Evolutionary conservation across 2,888 invertebrate genomes (phyloP).

Genomic region (Merodon equestris): DNA sequence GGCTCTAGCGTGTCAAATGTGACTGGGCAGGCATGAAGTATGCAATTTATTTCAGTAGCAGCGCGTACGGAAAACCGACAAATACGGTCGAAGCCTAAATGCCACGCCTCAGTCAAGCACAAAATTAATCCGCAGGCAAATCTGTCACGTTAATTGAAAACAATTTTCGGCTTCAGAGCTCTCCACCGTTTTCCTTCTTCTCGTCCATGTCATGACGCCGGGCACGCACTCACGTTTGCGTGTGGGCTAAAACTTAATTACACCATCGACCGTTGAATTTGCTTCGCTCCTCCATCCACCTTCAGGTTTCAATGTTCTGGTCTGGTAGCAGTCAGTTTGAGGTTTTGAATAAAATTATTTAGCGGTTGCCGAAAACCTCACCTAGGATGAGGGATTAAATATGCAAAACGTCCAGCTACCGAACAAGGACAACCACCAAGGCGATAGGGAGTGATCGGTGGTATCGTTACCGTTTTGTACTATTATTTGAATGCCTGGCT

Average conservation of each 20-base stretch:
- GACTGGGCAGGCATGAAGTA: not conserved
- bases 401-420: conserved; percentile 37
- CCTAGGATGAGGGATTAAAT: conserved; percentile 37
- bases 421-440: not conserved
- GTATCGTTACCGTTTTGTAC: conserved; percentile 53
- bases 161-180: conserved; percentile 67
- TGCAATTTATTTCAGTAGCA: conserved; percentile 53
- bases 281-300: conserved; percentile 36
- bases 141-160: conserved; percentile 68
- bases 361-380: conserved; percentile 45
- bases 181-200: conserved; percentile 27
- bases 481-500: conserved; percentile 41
- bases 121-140: conserved; percentile 66
- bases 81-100: conserved; percentile 38
- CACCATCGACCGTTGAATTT: conserved; percentile 29
- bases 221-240: not conserved
- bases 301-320: conserved; percentile 6
- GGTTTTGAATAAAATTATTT: conserved; percentile 52
- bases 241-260: conserved; percentile 49
- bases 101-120: conserved; percentile 55
- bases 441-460: conserved; percentile 37
- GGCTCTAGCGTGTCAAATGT: too few relatives aligned
- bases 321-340: not conserved
- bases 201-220: not conserved
- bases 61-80: not conserved